Conservation (phyloP, 1,140 invertebrate genomes). For the Magallana angulata region DNA sequence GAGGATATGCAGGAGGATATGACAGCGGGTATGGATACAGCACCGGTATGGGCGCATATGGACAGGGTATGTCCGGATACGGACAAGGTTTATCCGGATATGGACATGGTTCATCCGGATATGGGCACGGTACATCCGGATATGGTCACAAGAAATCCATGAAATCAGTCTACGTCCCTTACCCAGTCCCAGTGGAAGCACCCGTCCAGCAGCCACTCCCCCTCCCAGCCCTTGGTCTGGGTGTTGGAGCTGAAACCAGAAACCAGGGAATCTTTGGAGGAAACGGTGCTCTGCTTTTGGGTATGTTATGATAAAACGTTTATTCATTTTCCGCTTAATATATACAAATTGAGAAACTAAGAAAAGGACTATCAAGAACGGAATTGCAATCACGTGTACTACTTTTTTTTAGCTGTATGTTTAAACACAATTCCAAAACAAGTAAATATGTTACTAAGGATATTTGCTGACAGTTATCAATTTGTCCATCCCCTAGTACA, state of each 20-base stretch:
- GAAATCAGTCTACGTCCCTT: neutral
- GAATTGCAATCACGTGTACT: neutral
- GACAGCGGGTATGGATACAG: neutral
- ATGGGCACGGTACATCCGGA: neutral
- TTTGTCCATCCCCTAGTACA: no score
- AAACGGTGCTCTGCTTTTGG: conserved; percentile 10
- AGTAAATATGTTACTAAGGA: no score
- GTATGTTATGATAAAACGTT: neutral
- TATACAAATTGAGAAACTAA: no score
- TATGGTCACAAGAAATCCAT: conserved; percentile 1
- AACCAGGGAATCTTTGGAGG: neutral
- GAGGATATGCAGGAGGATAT: conserved; percentile 13
- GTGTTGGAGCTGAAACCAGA: neutral
- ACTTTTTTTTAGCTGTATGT: neutral
- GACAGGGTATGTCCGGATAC: neutral
- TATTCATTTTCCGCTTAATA: no score
- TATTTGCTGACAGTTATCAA: no score
- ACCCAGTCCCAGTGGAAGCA: neutral
- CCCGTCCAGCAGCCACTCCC: neutral
- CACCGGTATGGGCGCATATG: neutral
- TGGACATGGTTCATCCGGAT: neutral
- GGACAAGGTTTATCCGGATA: neutral
- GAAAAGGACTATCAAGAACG: no score
- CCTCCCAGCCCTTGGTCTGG: neutral
- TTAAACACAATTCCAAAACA: neutral